Conservation (phyloP, 1,140 invertebrate genomes). For the Onthophagus taurus region DNA sequence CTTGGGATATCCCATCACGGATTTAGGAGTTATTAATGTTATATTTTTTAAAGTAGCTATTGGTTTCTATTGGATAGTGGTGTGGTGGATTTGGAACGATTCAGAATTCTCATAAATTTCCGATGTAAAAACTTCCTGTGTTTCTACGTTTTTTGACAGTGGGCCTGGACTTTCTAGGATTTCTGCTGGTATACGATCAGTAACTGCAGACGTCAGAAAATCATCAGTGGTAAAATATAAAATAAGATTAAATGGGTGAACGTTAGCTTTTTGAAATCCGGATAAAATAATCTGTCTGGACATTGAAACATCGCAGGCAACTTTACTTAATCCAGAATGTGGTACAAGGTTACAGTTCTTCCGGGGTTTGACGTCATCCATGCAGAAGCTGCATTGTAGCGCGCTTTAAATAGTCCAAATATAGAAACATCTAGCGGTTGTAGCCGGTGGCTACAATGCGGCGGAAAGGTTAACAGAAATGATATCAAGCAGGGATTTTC, state of each 20-base stretch:
- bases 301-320: background rate
- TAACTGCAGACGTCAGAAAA: too few relatives aligned
- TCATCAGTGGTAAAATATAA: too few relatives aligned
- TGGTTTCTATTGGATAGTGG: too few relatives aligned
- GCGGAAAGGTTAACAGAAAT: conserved; percentile 6
- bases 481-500: conserved; percentile 1
- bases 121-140: too few relatives aligned
- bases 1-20: conserved; percentile 13
- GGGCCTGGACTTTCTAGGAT: too few relatives aligned
- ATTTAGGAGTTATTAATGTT: conserved; percentile 8
- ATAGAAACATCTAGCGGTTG: conserved; percentile 9
- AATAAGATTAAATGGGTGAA: too few relatives aligned
- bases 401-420: conserved; percentile 7
- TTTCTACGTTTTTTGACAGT: too few relatives aligned
- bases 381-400: conserved; percentile 8
- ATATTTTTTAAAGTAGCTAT: too few relatives aligned
- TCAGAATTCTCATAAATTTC: too few relatives aligned
- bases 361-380: conserved; percentile 10
- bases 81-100: too few relatives aligned
- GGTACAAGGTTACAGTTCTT: conserved; percentile 3
- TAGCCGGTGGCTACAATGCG: conserved; percentile 7
- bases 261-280: too few relatives aligned
- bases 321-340: conserved; percentile 5
- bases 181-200: too few relatives aligned
- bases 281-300: conserved; percentile 4